Conservation (phyloP, 2,113 vertebrate species). For the Vicugna pacos region DNA sequence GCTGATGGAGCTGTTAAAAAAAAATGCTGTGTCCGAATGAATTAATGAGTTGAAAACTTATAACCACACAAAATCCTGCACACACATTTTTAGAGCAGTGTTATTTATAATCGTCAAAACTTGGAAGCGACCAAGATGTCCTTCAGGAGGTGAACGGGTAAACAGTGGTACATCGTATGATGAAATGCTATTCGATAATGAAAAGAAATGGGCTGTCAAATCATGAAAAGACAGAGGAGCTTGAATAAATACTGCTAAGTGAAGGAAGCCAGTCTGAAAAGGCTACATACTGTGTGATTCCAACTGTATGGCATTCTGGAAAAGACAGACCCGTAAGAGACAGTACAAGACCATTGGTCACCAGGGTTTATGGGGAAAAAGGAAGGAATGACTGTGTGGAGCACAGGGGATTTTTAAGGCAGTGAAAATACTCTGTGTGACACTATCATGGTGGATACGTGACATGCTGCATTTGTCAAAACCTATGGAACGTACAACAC, state of each 20-base stretch:
- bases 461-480: not conserved
- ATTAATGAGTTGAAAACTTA: not conserved
- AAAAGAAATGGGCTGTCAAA: too few species aligned
- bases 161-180: too few species aligned
- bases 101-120: not conserved
- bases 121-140: not conserved
- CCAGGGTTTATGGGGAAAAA: not conserved
- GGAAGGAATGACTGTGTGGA: too few species aligned
- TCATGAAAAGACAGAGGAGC: not conserved
- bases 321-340: not conserved
- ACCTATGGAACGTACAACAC: not conserved
- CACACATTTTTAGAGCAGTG: not conserved
- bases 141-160: not conserved
- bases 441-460: not conserved
- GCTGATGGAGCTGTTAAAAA: not conserved
- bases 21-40: not conserved
- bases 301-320: not conserved
- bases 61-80: not conserved
- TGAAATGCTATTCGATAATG: not conserved
- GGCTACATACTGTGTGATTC: not conserved
- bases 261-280: not conserved
- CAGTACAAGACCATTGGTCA: too few species aligned
- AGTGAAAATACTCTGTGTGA: accelerated
- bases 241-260: not conserved
- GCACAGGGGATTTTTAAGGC: too few species aligned